phyloP scores from a whole-genome alignment of 2,113 vertebrate species.

The Monopterus albus region DNA sequence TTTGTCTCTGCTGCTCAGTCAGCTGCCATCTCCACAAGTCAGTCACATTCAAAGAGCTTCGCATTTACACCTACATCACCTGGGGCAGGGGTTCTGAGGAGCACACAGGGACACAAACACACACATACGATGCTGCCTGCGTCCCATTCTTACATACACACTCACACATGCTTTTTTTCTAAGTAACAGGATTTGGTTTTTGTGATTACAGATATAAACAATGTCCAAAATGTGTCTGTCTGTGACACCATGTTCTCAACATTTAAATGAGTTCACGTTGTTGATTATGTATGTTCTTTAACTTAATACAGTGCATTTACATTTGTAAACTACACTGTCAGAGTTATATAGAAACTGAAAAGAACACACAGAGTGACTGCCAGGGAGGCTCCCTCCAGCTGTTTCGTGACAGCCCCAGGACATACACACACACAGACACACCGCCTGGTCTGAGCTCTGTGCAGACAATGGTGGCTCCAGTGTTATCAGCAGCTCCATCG shows the following conservation, averaged over 20 bases:
- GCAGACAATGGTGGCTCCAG: conserved; percentile 75
- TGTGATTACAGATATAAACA: neutral
- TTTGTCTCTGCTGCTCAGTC: neutral
- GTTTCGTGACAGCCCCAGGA: conserved; percentile 49
- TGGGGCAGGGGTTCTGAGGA: neutral
- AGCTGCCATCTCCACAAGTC: conserved; percentile 36
- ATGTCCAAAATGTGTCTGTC: neutral
- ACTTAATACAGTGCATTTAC: no score
- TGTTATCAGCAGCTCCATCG: conserved; percentile 74
- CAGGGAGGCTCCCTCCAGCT: conserved; percentile 19
- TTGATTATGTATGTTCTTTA: no score
- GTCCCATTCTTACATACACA: neutral
- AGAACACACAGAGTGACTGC: neutral
- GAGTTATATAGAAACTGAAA: neutral
- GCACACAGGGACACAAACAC: neutral
- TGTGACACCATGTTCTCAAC: neutral
- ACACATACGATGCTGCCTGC: conserved; percentile 16
- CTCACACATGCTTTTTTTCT: neutral
- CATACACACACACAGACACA: conserved; percentile 44
- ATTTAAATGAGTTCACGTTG: no score
- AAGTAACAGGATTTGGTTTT: neutral
- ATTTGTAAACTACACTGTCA: neutral
- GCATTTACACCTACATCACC: conserved; percentile 28
- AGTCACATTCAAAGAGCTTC: conserved; percentile 7
- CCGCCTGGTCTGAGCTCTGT: conserved; percentile 42